A percentile compares a stretch with the other conserved stretches of the same genome.
phyloP scores from a whole-genome alignment of 2,797 vertebrate genomes.

The Morus bassanus region DNA sequence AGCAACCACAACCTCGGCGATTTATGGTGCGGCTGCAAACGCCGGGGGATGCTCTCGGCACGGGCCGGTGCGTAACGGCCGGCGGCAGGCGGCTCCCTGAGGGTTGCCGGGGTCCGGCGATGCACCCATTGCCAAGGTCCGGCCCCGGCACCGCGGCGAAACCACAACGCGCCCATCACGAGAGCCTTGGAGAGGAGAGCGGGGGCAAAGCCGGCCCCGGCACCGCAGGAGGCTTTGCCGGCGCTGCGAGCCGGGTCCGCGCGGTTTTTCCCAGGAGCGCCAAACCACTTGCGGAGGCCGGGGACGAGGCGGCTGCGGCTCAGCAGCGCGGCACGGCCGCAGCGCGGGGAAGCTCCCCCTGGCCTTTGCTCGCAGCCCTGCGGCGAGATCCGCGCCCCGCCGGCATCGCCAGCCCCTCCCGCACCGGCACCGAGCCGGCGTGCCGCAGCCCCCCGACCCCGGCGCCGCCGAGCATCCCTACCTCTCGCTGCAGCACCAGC shows the following conservation, averaged over 20 bases:
- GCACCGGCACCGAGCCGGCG: background rate
- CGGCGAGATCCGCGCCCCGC: background rate
- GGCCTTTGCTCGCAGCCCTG: background rate
- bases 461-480: slow-evolving; percentile 61
- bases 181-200: background rate
- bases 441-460: background rate
- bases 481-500: slow-evolving; percentile 94
- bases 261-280: background rate
- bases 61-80: no score
- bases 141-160: background rate
- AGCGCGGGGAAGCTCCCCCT: background rate
- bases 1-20: fast-evolving
- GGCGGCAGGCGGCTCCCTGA: background rate
- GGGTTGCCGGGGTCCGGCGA: no score
- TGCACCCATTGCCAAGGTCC: background rate
- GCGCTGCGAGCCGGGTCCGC: fast-evolving
- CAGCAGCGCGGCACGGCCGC: background rate
- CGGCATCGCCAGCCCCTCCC: background rate
- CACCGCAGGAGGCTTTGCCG: background rate
- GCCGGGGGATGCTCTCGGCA: background rate
- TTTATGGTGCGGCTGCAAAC: background rate
- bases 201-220: background rate
- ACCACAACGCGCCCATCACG: background rate
- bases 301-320: background rate
- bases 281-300: background rate